phyloP scores from a whole-genome alignment of 1,140 invertebrate genomes.

The Megalonaias nervosa region DNA sequence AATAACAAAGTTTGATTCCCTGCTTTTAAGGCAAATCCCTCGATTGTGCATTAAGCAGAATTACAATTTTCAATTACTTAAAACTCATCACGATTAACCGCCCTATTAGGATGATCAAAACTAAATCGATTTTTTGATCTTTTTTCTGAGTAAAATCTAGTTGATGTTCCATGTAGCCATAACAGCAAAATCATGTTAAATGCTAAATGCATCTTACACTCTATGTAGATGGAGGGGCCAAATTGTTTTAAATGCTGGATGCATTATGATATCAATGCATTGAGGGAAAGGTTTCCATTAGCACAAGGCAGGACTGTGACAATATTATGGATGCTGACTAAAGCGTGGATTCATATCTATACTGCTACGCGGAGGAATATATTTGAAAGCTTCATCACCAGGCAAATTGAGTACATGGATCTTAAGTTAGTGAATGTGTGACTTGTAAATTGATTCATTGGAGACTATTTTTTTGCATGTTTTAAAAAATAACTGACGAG shows the following conservation, averaged over 20 bases:
- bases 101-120: slow-evolving; percentile 38
- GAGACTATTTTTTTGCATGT: no score
- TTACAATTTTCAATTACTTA: slow-evolving; percentile 45
- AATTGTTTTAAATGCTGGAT: slow-evolving; percentile 40
- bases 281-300: no score
- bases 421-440: no score
- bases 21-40: slow-evolving; percentile 12
- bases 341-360: no score
- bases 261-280: no score
- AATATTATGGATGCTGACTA: no score
- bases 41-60: slow-evolving; percentile 42
- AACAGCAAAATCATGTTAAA: slow-evolving; percentile 45
- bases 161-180: slow-evolving; percentile 31
- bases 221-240: slow-evolving; percentile 31
- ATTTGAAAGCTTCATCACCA: no score
- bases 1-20: slow-evolving; percentile 10
- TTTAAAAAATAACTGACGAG: no score
- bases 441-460: no score
- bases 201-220: slow-evolving; percentile 28
- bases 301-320: no score
- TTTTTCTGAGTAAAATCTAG: slow-evolving; percentile 39
- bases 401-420: no score
- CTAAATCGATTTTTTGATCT: slow-evolving; percentile 44
- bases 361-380: no score
- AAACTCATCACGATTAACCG: slow-evolving; percentile 39